These are phyloP conservation scores for Vanessa cardui DNA, from an alignment of 2,888 invertebrate genomes.

Conservation along the genomic window DNA sequence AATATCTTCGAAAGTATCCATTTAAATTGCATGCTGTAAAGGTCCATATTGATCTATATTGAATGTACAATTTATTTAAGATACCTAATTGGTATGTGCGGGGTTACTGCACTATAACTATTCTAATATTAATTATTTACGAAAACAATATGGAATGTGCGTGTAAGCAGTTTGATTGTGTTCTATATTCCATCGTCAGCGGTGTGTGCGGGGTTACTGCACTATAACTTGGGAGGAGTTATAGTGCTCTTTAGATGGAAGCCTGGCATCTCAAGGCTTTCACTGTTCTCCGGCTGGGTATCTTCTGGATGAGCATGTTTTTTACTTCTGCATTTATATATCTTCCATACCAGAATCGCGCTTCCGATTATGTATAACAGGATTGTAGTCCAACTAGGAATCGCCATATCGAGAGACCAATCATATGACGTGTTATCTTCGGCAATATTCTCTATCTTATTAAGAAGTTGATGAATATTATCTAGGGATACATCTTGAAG, in stretches of 20 bases:
- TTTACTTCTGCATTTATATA: slow-evolving; percentile 2
- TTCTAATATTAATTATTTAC: background rate
- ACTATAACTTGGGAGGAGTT: background rate
- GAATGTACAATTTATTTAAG: too few relatives aligned
- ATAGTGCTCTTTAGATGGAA: background rate
- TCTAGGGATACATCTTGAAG: slow-evolving; percentile 3
- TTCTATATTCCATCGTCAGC: background rate
- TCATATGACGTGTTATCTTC: background rate
- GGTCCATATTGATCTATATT: too few relatives aligned
- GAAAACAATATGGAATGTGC: background rate
- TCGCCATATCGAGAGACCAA: slow-evolving; percentile 1
- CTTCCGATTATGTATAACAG: background rate
- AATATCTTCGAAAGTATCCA: too few relatives aligned
- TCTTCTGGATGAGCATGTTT: background rate
- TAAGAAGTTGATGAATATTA: background rate
- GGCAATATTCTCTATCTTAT: background rate
- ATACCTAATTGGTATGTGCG: too few relatives aligned
- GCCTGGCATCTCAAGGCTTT: slow-evolving; percentile 1
- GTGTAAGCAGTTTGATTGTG: too few relatives aligned
- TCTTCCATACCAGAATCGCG: background rate
- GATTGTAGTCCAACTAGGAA: slow-evolving; percentile 5
- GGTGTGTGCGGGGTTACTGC: background rate
- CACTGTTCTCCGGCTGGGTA: background rate
- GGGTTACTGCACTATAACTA: too few relatives aligned
- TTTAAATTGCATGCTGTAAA: too few relatives aligned